A percentile compares a stretch with the other conserved stretches of the same genome.
These are phyloP conservation scores for Euphysa ruthae DNA, from an alignment of 30 jellyfish, hydroid and myxozoan species.

Conservation along the genomic window DNA sequence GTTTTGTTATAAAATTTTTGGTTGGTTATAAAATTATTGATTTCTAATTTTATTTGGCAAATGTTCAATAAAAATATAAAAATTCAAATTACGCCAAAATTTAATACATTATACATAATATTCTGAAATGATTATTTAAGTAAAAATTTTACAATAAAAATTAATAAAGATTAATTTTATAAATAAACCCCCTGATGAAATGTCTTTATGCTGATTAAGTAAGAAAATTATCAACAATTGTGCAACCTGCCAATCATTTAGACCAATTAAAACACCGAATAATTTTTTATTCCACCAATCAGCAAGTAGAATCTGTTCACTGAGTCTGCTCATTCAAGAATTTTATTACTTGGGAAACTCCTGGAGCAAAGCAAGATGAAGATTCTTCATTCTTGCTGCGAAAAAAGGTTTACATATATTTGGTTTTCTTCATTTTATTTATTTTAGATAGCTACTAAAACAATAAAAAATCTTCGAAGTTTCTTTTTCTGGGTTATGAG, in stretches of 20 bases:
- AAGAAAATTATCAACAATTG: conserved; percentile 34
- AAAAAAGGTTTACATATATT: too few species aligned
- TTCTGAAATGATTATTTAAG: neutral
- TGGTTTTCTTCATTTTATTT: neutral
- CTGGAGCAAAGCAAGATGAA: conserved; percentile 31
- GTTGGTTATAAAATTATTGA: too few species aligned
- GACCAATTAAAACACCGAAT: conserved; percentile 52
- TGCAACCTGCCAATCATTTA: conserved; percentile 52
- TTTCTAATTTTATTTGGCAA: neutral
- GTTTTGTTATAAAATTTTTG: too few species aligned
- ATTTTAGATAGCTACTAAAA: neutral
- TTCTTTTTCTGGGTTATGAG: neutral
- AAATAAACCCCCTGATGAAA: neutral
- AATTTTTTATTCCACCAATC: conserved; percentile 11
- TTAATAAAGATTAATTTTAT: neutral
- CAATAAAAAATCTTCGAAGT: neutral
- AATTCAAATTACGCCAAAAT: neutral
- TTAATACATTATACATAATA: neutral
- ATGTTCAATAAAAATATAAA: too few species aligned
- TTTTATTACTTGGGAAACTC: conserved; percentile 36
- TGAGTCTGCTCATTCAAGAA: conserved; percentile 23
- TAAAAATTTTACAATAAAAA: neutral
- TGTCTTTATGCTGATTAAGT: neutral
- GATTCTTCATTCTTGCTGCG: too few species aligned
- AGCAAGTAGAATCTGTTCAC: neutral